A percentile compares a stretch with the other conserved stretches of the same genome.
Conservation (phyloP, 1,140 invertebrate genomes). For the Hyposmocoma kahamanoa region DNA sequence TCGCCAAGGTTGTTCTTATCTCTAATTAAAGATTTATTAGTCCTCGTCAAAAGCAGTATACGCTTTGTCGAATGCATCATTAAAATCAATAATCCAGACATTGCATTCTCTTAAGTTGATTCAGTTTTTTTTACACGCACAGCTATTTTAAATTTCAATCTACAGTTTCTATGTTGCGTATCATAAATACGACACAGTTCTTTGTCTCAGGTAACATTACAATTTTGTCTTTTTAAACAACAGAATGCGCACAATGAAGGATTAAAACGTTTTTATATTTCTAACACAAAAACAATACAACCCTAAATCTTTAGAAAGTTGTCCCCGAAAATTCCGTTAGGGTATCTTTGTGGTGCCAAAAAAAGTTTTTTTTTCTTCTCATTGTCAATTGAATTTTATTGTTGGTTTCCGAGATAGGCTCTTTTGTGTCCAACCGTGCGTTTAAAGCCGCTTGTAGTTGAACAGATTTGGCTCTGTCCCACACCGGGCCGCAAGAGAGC, state of each 20-base stretch:
- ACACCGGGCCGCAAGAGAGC: conserved; percentile 43
- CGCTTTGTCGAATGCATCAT: too few species aligned
- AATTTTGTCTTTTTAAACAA: too few species aligned
- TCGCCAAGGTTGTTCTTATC: too few species aligned
- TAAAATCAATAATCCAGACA: too few species aligned
- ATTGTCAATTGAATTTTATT: conserved; percentile 73
- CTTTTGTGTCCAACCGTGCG: conserved; percentile 67
- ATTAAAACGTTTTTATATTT: conserved; percentile 36
- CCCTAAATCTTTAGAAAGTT: conserved; percentile 56
- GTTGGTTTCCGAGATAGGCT: conserved; percentile 63
- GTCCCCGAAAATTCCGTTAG: conserved; percentile 50
- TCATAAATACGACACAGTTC: too few species aligned
- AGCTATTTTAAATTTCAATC: too few species aligned
- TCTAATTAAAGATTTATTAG: too few species aligned
- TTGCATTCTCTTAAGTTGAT: too few species aligned
- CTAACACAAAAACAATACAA: conserved; percentile 51
- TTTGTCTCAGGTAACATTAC: too few species aligned
- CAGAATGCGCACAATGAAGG: conserved; percentile 33
- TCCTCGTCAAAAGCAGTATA: too few species aligned
- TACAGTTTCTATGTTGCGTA: too few species aligned
- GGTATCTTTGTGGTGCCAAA: conserved; percentile 49
- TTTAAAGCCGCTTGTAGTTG: conserved; percentile 60
- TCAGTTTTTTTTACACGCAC: too few species aligned
- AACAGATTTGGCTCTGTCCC: conserved; percentile 22
- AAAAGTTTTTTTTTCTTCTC: conserved; percentile 48